These are phyloP conservation scores for Aphidius colemani DNA, from an alignment of 2,888 invertebrate species.

Conservation along the genomic window DNA sequence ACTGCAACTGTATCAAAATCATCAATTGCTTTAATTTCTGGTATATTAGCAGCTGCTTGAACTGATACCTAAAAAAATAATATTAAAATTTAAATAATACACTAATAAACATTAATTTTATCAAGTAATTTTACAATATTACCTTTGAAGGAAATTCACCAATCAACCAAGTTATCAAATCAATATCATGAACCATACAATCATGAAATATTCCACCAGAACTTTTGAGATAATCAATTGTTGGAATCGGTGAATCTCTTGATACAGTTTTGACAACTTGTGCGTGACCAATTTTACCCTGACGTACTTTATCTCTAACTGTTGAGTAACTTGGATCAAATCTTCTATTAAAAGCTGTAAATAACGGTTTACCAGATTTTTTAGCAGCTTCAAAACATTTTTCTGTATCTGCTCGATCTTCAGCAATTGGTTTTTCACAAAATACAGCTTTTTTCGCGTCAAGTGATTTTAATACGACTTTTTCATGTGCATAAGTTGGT, in stretches of 20 bases:
- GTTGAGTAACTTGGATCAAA: constrained; percentile 68
- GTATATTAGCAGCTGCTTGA: constrained; percentile 62
- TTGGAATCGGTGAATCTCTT: constrained; percentile 70
- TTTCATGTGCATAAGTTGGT: constrained; percentile 67
- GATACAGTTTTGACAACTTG: constrained; percentile 69
- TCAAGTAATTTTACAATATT: constrained; percentile 46
- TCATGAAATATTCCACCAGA: constrained; percentile 75
- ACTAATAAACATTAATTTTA: background rate
- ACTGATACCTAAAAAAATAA: constrained; percentile 43
- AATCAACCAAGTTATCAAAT: constrained; percentile 69
- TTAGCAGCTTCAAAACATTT: constrained; percentile 67
- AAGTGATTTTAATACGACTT: constrained; percentile 63
- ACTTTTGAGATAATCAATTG: constrained; percentile 65
- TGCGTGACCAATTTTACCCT: constrained; percentile 68
- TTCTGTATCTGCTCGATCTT: constrained; percentile 62
- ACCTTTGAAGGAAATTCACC: constrained; percentile 68
- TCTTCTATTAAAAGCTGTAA: constrained; percentile 71
- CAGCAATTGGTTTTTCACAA: constrained; percentile 73
- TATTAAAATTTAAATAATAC: constrained; percentile 5
- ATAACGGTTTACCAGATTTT: constrained; percentile 63
- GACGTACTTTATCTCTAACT: constrained; percentile 62
- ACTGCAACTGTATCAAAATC: constrained; percentile 71
- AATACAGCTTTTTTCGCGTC: constrained; percentile 68
- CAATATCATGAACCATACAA: constrained; percentile 72
- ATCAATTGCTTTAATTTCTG: constrained; percentile 65